Conservation (phyloP, 2,888 invertebrate species). For the Lasiommata megera region DNA sequence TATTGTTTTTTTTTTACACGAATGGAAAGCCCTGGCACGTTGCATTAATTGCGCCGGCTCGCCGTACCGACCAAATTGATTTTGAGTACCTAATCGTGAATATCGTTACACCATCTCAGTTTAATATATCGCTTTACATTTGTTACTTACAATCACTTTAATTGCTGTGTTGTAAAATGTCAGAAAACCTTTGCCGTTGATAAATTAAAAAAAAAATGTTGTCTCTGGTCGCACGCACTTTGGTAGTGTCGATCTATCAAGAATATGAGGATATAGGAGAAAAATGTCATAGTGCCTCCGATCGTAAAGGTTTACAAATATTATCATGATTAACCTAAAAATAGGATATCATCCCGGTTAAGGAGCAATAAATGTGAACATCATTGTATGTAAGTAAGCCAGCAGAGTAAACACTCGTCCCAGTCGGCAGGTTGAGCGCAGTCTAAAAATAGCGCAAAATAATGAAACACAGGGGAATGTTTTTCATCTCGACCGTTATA, state of each 20-base stretch:
- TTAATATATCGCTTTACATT: constrained; percentile 62
- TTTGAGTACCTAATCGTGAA: constrained; percentile 61
- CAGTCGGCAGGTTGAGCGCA: constrained; percentile 72
- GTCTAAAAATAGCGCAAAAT: constrained; percentile 76
- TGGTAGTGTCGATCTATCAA: background rate
- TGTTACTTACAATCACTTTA: constrained; percentile 54
- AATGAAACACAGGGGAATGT: constrained; percentile 80
- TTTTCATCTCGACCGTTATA: constrained; percentile 78
- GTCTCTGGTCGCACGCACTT: background rate
- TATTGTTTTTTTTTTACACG: constrained; percentile 52
- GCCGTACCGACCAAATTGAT: constrained; percentile 66
- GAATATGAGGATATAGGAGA: background rate
- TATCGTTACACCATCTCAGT: constrained; percentile 56
- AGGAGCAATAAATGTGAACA: constrained; percentile 62
- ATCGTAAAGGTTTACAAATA: background rate
- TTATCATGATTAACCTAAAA: background rate
- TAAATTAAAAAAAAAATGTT: background rate
- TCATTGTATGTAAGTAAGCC: constrained; percentile 69
- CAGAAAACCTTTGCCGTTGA: constrained; percentile 35
- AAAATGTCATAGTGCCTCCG: background rate
- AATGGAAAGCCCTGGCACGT: constrained; percentile 61
- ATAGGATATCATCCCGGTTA: constrained; percentile 30
- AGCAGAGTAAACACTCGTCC: constrained; percentile 70
- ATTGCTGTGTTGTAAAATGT: constrained; percentile 49
- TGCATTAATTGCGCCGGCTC: constrained; percentile 66